Base-by-base conservation (phyloP, 2,113 vertebrate genomes). In the Cololabis saira region DNA sequence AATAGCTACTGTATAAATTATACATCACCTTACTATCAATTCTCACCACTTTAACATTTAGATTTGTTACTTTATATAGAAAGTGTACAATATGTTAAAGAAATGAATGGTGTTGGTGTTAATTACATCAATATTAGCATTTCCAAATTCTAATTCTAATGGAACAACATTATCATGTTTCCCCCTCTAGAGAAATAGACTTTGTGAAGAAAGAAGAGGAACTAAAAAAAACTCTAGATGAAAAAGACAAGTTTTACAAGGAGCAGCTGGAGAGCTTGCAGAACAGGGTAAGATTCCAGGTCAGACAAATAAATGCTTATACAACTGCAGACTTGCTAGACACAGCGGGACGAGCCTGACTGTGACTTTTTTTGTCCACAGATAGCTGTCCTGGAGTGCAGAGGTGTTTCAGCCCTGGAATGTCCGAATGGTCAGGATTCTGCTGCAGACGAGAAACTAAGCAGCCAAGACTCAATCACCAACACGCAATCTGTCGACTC, bases 161-260 rank as follows among this genome's bases (percentile, higher is more conserved):
- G 13, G 21, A 71, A 53, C 21, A 2, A 18, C 43, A 54, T 69
- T 62, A 76, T 57, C 78, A 48, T 53, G 33, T 72, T 78, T 80
- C 30, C 21, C 80, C 78, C 78, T 76, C n/a, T 81, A 97, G 96
- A 86, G 96, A 97, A 86, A 90, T 84, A 19, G 95, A 96, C 85
- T 96, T 95, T 90, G 88, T 92, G 81, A 96, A 95, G 89, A 95
- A 92, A 81, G 95, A 96, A 61, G 95, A 95, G 63, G 94, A 95
- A 51, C 91, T 95, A 76, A 93, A 84, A 72, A 95, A 86, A 65
- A 57, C 69, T 12, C 81, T 95, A 61, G 94, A 95, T 75, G 94
- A 96, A 68, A 95, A 92, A 88, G 95, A 96, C 67, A 91, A 88
- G 72, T 85, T 85, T 70, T 93, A 95, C 74, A 90, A 89, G 78